phyloP scores from a whole-genome alignment of 2,797 vertebrate species.

The Triplophysa yarkandensis region DNA sequence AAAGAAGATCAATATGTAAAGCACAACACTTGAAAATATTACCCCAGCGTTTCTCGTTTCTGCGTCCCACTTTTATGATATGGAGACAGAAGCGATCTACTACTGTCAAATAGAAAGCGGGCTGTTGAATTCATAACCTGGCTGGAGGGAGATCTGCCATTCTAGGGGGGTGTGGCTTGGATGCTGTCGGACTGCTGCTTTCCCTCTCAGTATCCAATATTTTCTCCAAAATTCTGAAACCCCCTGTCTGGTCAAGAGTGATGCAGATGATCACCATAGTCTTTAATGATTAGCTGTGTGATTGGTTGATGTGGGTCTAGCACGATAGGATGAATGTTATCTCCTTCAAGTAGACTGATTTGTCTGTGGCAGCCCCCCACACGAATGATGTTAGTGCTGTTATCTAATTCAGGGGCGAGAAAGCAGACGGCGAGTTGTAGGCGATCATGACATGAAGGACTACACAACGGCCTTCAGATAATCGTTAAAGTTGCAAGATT shows the following conservation, averaged over 20 bases:
- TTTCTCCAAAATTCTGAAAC: not conserved
- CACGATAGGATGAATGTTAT: not conserved
- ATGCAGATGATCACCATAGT: not conserved
- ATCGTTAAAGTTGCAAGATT: not conserved
- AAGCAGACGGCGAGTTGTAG: not conserved
- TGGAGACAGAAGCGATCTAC: not conserved
- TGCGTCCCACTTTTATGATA: not conserved
- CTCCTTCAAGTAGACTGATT: not conserved
- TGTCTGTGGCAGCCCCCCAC: not conserved
- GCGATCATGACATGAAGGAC: no score
- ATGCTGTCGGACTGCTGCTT: no score
- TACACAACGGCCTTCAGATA: no score
- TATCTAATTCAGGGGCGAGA: not conserved
- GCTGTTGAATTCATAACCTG: not conserved
- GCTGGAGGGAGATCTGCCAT: not conserved
- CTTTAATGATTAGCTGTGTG: not conserved
- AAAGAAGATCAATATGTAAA: conserved; percentile 13
- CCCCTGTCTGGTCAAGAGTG: not conserved
- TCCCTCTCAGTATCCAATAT: not conserved
- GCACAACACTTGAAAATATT: conserved; percentile 20
- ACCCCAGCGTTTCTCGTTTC: conserved; percentile 26
- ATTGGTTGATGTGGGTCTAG: not conserved
- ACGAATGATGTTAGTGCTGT: not conserved
- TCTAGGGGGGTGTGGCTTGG: not conserved
- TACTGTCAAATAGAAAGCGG: not conserved